Evolutionary conservation across 2,113 vertebrate species (phyloP), one percentile per base, ranked within the genome.

Genomic region (Silurus glanis): DNA sequence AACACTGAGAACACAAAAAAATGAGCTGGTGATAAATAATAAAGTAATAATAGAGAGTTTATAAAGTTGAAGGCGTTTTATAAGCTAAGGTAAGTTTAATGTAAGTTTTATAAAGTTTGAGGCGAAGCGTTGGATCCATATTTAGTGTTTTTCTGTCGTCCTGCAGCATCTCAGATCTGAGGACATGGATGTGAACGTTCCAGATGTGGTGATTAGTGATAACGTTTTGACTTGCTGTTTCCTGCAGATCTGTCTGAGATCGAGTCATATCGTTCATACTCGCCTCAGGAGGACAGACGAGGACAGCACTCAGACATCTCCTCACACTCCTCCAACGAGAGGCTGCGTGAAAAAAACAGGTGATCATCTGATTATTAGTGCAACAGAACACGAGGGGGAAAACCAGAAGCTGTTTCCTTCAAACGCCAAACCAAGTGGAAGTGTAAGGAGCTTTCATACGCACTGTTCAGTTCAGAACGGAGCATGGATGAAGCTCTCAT

Each of bases 211-310:
- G 49, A 14, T 47, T 83, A 72, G 10, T 82, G 49, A 47, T 25
- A n/a, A 13, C 55, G 78, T 81, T 87, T 86, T 83, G 82, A 85
- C 55, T 37, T 58, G 25, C 56, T 56, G 72, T 92, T 88, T 78
- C 91, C 91, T 89, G 8, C 92, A 99, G 98, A 99, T 91, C 96
- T 99, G 93, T 99, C 98, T 0, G 98, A 99, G 94, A 98, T 99
- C 83, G 98, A 97, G 91, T 99, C 98, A 62, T 97, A 98, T 91
- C 96, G 95, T 71, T 99, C 98, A 19, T 96, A 96, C 91, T 99
- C 98, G 1, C 97, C 97, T 69, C 96, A 96, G 87, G 98, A 98
- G 9, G 97, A 97, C 28, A 93, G 95, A 61, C 93, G 91, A 78
- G 93, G 94, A n/a, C 96, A 96, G 62, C 96, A 95, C 93, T 99